Evolutionary conservation across 1,140 invertebrate genomes (phyloP), one percentile per base, ranked within the genome.

Genomic region (Trachymyrmex cornetzi): DNA sequence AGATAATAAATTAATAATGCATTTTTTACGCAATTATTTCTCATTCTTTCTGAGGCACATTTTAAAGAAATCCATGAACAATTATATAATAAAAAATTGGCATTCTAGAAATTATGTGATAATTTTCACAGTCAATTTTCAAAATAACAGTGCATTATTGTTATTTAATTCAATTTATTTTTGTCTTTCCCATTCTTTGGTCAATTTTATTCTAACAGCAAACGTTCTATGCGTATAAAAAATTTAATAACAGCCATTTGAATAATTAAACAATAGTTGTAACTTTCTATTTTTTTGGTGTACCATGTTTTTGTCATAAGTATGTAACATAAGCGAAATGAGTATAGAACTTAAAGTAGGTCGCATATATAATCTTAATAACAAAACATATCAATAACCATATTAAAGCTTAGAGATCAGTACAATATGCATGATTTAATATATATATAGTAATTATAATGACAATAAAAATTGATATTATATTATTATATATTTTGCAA

Each of bases 351-450:
- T 22, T 57, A 57, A 74, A n/a, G 50, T 61, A 53, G 9, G 44
- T 81, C 16, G 14, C 48, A 12, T 19, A 38, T 24, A 16, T 27
- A 75, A 50, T 74, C 12, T 82, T 48, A 84, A 75, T 55, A 84
- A 84, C 55, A 74, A 84, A 84, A 16, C 50, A 80, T 44, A 22
- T 71, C 9, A 80, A 57, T 69, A 59, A 59, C 12, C 7, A 16
- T 82, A 82, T 82, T 84, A 75, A 84, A 84, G 55, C 55, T 84
- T 30, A 19, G 34, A 74, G 38, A 75, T n/a, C 55, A 34, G 55
- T 67, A 80, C n/a, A 38, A 34, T 27, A 9, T 81, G 7, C 55
- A 12, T 53, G 3, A 48, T 55, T 57, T 55, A 55, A 9, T 38
- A 19, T 69, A 55, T 64, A 53, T 59, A 9, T 59, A 63, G 59